Base-by-base conservation (phyloP, 2,888 invertebrate genomes). In the Agrenia bidenticulata region DNA sequence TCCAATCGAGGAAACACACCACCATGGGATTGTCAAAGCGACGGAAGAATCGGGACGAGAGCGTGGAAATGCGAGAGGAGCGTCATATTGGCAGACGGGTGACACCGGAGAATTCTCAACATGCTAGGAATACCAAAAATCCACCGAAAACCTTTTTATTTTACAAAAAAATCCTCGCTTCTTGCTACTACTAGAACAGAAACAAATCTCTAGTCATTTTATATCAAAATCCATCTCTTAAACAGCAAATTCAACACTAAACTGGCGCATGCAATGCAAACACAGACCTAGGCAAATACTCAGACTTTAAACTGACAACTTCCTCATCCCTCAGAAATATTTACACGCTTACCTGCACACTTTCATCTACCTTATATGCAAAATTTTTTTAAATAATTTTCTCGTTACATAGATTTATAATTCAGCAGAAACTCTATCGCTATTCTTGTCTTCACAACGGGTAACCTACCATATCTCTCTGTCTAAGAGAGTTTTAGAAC, bases 21-120 rank as follows among this genome's bases (percentile, higher is more conserved):
- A 19, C 23, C 23, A 51, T 5, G 32, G 32, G 32, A 32, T 32
- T 32, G 13, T 51, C n/a, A 24, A 51, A 51, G 23, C 23, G 15
- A 23, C 45, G 51, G 24, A 49, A 58, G 19, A 50, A 26, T 17
- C 58, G 21, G 27, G 50, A 26, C 2, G 24, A 41, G 21, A 54
- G 37, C 21, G 55, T 41, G 27, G 41, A 26, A 55, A n/a, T 41
- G 56, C 54, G 54, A 42, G 53, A 50, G 23, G 42, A 37, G 66
- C 66, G 66, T 63, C 63, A 63, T 60, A 63, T 66, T 63, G 66
- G 50, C 39, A 57, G 24, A 57, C 60, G 63, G 60, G 60, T 66
- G 60, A 66, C 59, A 59, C 66, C 63, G 63, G 60, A 66, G 66
- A 63, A 66, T 66, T 66, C 60, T 56, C 59, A 54, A 66, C 66